Evolutionary conservation across 2,888 invertebrate species (phyloP).

Genomic region (Drosophila atroscutellata): DNA sequence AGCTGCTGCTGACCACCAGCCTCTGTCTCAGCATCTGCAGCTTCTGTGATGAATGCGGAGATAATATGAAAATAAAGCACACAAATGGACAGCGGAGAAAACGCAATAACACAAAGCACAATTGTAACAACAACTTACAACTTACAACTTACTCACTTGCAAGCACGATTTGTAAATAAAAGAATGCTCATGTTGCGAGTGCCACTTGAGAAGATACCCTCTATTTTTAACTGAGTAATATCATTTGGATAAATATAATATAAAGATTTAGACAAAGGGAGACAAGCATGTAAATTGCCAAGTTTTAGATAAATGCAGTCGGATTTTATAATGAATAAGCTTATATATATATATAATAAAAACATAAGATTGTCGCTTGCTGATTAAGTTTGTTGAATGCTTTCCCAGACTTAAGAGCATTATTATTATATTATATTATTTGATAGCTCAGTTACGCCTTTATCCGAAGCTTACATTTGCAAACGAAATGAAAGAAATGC

Average conservation of each 20-base stretch:
- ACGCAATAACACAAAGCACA: slow-evolving; percentile 16
- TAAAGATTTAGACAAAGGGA: not conserved
- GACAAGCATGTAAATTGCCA: not conserved
- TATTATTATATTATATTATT: not conserved
- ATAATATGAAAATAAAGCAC: slow-evolving; percentile 60
- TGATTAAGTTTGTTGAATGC: not conserved
- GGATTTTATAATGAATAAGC: not conserved
- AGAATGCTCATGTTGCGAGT: not conserved
- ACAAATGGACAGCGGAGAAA: slow-evolving; percentile 40
- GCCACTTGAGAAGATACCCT: not conserved
- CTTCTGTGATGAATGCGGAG: slow-evolving; percentile 60
- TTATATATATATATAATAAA: not conserved
- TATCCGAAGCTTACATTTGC: not conserved
- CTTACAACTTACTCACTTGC: slow-evolving; percentile 11
- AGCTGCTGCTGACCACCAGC: slow-evolving; percentile 24
- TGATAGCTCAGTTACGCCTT: not conserved
- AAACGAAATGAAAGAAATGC: not conserved
- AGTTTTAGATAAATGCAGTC: not conserved
- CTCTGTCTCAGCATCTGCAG: slow-evolving; percentile 10
- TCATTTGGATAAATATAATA: no score
- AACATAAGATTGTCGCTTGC: not conserved
- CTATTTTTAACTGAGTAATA: not conserved
- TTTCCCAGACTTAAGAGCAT: not conserved
- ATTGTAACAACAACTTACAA: slow-evolving; percentile 5
- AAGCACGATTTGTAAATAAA: slow-evolving; percentile 15